These are phyloP conservation scores for Hirudinaria manillensis DNA, from an alignment of 2,888 invertebrate species.

Conservation along the genomic window DNA sequence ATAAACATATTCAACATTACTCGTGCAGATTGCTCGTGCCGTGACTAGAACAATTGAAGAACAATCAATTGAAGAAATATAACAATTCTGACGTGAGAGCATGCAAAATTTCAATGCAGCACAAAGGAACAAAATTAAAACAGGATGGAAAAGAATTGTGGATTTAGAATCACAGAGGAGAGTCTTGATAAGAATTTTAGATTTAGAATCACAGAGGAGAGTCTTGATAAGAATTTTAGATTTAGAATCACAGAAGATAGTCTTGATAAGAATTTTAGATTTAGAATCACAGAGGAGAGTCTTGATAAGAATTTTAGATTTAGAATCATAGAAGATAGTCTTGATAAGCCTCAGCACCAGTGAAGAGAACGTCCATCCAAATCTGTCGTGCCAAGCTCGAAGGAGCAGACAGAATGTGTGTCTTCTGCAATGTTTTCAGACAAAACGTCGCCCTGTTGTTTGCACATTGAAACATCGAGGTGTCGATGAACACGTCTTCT, in stretches of 20 bases:
- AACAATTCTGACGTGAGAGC: no score
- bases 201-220: no score
- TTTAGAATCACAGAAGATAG: neutral
- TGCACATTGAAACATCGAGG: neutral
- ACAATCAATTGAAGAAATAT: no score
- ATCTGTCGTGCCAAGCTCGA: neutral
- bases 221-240: no score
- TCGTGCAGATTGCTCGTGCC: no score
- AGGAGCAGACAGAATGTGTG: neutral
- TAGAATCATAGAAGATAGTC: neutral
- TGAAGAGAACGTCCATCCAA: neutral
- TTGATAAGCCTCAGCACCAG: conserved; percentile 2
- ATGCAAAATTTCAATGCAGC: no score
- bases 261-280: neutral
- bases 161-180: neutral
- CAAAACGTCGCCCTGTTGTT: neutral
- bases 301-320: no score
- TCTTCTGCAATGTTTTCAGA: neutral
- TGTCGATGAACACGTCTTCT: neutral
- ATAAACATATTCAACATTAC: no score
- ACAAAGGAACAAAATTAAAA: no score
- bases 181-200: neutral
- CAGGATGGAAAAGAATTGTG: no score
- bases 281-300: no score
- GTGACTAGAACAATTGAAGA: no score